phyloP scores from a whole-genome alignment of 2,888 invertebrate species.

The Cephus runcator region DNA sequence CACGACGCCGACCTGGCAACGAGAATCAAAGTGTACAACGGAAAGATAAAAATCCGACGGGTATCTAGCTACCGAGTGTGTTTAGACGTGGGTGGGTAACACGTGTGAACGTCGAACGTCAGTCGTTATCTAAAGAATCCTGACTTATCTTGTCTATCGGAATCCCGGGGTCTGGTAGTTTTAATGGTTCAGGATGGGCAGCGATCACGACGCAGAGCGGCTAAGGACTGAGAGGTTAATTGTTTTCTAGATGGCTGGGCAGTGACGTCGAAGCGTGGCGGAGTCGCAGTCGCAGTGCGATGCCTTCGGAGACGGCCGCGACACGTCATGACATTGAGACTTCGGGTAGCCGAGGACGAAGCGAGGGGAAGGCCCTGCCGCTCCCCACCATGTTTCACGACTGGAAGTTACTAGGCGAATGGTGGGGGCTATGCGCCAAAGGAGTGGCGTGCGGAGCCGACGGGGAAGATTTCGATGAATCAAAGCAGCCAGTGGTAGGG shows the following conservation, averaged over 20 bases:
- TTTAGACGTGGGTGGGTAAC: neutral
- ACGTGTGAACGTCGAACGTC: neutral
- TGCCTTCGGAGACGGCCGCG: slow-evolving; percentile 14
- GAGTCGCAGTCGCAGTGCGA: slow-evolving; percentile 12
- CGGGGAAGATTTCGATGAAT: slow-evolving; percentile 21
- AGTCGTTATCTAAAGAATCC: neutral
- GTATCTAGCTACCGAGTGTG: neutral
- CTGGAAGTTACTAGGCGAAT: neutral
- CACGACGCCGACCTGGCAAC: neutral
- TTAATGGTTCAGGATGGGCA: neutral
- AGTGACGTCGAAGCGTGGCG: slow-evolving; percentile 3
- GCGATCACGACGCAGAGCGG: neutral
- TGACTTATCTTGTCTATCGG: neutral
- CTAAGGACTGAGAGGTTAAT: neutral
- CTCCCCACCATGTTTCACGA: slow-evolving; percentile 2
- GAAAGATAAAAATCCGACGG: neutral
- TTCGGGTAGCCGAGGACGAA: slow-evolving; percentile 1
- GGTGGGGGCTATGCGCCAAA: slow-evolving; percentile 4
- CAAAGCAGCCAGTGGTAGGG: slow-evolving; percentile 28
- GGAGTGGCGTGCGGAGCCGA: slow-evolving; percentile 13
- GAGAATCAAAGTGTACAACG: neutral
- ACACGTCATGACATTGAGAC: slow-evolving; percentile 26
- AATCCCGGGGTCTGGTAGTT: neutral
- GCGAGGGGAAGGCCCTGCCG: neutral
- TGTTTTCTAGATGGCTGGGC: neutral